Evolutionary conservation across 2,113 vertebrate genomes (phyloP).

Genomic region (Phocoena phocoena): DNA sequence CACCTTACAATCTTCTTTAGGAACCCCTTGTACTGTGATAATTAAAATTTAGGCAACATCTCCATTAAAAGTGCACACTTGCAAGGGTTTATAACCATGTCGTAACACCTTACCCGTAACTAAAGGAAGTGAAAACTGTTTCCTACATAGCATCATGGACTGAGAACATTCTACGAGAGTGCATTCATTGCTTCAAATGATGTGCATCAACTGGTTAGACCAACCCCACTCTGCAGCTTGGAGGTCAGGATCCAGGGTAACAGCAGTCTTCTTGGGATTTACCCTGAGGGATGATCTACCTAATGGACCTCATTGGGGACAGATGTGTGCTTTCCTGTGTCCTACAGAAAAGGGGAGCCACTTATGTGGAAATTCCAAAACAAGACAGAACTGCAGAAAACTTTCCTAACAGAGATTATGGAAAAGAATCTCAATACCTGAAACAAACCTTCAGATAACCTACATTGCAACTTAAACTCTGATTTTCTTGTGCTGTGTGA

Average conservation of each 20-base stretch:
- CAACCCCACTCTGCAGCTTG: no score
- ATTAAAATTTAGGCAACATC: neutral
- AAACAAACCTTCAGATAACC: neutral
- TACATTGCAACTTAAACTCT: neutral
- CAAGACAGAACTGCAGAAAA: neutral
- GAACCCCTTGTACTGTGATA: neutral
- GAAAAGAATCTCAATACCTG: neutral
- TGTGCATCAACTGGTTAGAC: no score
- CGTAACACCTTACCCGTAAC: constrained; percentile 19
- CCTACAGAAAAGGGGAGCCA: neutral
- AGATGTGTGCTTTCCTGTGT: no score
- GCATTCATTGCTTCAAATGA: accelerated
- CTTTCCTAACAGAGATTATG: neutral
- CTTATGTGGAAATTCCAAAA: neutral
- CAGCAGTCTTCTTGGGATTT: neutral
- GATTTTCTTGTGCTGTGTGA: neutral
- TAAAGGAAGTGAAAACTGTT: constrained; percentile 32
- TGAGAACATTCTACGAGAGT: neutral
- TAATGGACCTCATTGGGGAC: no score
- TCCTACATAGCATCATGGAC: neutral
- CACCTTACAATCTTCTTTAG: constrained; percentile 26
- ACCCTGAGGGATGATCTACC: neutral
- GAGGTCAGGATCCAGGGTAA: no score
- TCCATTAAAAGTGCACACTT: constrained; percentile 46
- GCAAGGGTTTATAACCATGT: neutral